Base-by-base conservation (phyloP, 2,113 vertebrate genomes). In the Ginglymostoma cirratum region DNA sequence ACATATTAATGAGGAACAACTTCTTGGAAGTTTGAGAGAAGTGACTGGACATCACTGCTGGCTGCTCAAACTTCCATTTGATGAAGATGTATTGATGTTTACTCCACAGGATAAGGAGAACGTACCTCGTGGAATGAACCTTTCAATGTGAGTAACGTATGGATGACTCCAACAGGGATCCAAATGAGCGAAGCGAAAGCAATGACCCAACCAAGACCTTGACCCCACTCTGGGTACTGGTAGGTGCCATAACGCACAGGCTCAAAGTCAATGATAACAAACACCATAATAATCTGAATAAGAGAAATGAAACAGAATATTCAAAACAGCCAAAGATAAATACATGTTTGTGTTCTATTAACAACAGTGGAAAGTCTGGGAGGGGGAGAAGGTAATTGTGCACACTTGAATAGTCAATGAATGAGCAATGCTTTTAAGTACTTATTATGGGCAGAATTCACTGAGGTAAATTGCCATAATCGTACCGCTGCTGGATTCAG, bases 131-230 rank as follows among this genome's bases (percentile, higher is more conserved):
- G 96, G 78, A 97, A 92, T 12, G 98, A 97, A 42, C 98, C 98
- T 69, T 97, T 97, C 45, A 98, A 97, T 87, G 97, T 96, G 97
- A 97, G 98, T 96, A 98, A 38, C 0, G 98, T 98, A 96, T 98
- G 98, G 95, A 97, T 2, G 0, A 97, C 97, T 66, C 96, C 97
- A n/a, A 98, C 65, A n/a, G 98, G 98, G 65, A 98, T 98, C 98
- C 98, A 98, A 96, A 98, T 97, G 90, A 98, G 97, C 76, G 98
- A 98, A 15, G 96, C 97, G 96, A 98, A 10, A 52, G 97, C 97
- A 0, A 98, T 97, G 80, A 97, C 14, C 98, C 98, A 98, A 65
- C 98, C 98, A 0, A 98, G 80, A 7, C 97, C 97, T 96, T 98
- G 97, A 96, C 97, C 98, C 98, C 98, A 98, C 14, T 96, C 92